Percentiles rank a stretch among this genome's conserved stretches.
Conservation (phyloP, 2,797 vertebrate species). For the Smutsia temminckii region DNA sequence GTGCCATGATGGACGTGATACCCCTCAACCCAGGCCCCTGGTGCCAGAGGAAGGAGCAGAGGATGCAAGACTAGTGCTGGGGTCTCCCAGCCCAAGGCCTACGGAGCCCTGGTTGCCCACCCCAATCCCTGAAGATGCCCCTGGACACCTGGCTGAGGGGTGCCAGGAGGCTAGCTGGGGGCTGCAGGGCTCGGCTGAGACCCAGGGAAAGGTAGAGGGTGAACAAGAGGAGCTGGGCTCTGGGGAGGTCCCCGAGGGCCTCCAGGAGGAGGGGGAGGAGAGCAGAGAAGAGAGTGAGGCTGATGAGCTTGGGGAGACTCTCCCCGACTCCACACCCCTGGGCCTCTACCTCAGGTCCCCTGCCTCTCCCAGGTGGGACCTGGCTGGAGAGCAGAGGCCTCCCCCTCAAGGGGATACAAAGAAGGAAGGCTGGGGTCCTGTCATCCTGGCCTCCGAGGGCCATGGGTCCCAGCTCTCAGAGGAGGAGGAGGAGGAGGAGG, state of each 20-base stretch:
- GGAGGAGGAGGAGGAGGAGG: neutral
- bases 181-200: neutral
- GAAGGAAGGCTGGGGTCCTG: slow-evolving; percentile 32
- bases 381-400: slow-evolving; percentile 19
- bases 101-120: neutral
- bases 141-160: neutral
- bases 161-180: neutral
- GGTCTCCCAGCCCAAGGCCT: neutral
- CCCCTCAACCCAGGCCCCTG: neutral
- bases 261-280: slow-evolving; percentile 69
- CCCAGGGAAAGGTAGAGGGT: neutral
- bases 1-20: neutral
- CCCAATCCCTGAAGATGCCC: neutral
- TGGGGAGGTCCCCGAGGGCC: slow-evolving; percentile 38
- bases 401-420: slow-evolving; percentile 41
- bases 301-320: slow-evolving; percentile 75
- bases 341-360: slow-evolving; percentile 64
- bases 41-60: neutral
- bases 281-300: slow-evolving; percentile 68
- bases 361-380: slow-evolving; percentile 15
- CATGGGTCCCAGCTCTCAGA: neutral
- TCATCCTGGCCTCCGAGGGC: neutral
- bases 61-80: neutral
- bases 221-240: slow-evolving; percentile 1
- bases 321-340: slow-evolving; percentile 79